A percentile compares a stretch with the other conserved stretches of the same genome.
Conservation (phyloP, 2,888 invertebrate genomes). For the Ceramica pisi region DNA sequence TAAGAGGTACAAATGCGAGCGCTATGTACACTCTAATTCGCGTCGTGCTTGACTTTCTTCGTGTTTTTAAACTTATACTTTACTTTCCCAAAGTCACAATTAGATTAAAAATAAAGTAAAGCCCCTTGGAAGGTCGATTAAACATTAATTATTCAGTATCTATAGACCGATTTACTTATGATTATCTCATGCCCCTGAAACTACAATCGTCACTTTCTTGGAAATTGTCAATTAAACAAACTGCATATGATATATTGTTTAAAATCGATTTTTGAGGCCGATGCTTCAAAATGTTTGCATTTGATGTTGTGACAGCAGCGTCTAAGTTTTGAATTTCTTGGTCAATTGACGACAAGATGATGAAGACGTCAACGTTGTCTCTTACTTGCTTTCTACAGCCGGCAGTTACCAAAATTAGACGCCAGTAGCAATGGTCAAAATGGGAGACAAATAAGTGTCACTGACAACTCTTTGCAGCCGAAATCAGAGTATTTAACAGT, state of each 20-base stretch:
- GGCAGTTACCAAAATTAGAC: too few relatives aligned
- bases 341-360: background rate
- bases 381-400: background rate
- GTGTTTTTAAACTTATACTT: constrained; percentile 6
- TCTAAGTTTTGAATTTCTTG: background rate
- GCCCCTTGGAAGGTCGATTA: constrained; percentile 24
- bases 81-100: constrained; percentile 22
- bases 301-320: background rate
- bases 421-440: too few relatives aligned
- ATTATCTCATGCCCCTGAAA: constrained; percentile 41
- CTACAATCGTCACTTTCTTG: constrained; percentile 28
- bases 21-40: constrained; percentile 41
- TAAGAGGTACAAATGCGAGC: constrained; percentile 49
- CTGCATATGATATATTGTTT: constrained; percentile 26
- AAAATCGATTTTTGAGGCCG: constrained; percentile 1
- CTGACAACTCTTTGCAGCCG: background rate
- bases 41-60: constrained; percentile 41
- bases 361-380: background rate
- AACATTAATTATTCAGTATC: constrained; percentile 28
- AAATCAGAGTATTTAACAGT: background rate
- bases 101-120: constrained; percentile 9
- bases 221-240: constrained; percentile 29
- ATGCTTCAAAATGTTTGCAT: constrained; percentile 3
- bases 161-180: constrained; percentile 19
- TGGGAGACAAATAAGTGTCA: too few relatives aligned